phyloP scores from a whole-genome alignment of 2,797 vertebrate genomes.

The Gadopsis marmoratus region DNA sequence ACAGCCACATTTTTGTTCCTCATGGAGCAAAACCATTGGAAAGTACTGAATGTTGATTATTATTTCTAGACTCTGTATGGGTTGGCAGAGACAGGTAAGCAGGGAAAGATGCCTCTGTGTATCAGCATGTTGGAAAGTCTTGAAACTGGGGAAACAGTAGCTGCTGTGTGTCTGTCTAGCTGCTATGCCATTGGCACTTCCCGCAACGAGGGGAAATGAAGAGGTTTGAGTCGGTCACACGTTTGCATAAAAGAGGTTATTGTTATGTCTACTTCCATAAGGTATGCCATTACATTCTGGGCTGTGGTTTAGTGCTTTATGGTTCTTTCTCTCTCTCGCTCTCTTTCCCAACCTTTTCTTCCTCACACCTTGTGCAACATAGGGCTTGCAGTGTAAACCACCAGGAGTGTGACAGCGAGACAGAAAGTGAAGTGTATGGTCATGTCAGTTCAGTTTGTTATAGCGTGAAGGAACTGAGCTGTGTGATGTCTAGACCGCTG shows the following conservation, averaged over 20 bases:
- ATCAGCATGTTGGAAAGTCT: slow-evolving; percentile 46
- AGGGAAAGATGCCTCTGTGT: slow-evolving; percentile 24
- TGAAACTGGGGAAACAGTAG: slow-evolving; percentile 59
- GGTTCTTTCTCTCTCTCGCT: slow-evolving; percentile 13
- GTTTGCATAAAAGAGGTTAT: slow-evolving; percentile 76
- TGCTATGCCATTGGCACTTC: slow-evolving; percentile 57
- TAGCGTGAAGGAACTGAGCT: slow-evolving; percentile 31
- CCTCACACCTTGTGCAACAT: slow-evolving; percentile 31
- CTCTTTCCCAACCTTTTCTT: slow-evolving; percentile 26
- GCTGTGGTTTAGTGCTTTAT: slow-evolving; percentile 39
- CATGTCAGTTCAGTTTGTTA: slow-evolving; percentile 44
- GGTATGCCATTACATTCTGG: slow-evolving; percentile 77
- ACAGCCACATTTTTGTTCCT: slow-evolving; percentile 1
- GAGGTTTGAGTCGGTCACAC: slow-evolving; percentile 59
- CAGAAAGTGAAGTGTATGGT: slow-evolving; percentile 45
- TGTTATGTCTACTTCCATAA: slow-evolving; percentile 83
- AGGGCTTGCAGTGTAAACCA: slow-evolving; percentile 31
- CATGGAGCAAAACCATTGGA: slow-evolving; percentile 12
- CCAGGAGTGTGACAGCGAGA: slow-evolving; percentile 23
- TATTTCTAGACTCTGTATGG: slow-evolving; percentile 44
- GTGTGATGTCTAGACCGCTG: slow-evolving; percentile 63
- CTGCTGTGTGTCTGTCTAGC: slow-evolving; percentile 59
- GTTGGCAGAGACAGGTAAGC: slow-evolving; percentile 34
- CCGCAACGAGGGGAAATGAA: slow-evolving; percentile 40
- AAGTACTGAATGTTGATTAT: slow-evolving; percentile 40